These are phyloP conservation scores for Acromyrmex heyeri DNA, from an alignment of 1,140 invertebrate genomes.

Conservation along the genomic window DNA sequence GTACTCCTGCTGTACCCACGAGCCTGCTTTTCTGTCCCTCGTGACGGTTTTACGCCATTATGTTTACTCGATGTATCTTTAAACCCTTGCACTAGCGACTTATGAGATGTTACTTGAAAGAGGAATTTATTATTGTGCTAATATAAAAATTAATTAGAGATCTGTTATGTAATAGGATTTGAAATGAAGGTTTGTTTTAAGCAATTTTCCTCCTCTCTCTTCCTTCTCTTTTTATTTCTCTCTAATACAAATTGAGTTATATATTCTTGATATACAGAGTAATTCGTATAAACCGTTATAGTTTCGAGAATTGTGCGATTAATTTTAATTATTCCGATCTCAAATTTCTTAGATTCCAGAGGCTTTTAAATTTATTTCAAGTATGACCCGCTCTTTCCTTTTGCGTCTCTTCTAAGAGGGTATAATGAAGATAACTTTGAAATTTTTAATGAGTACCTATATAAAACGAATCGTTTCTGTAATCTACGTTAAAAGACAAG, in stretches of 20 bases:
- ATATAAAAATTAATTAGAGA: conserved; percentile 12
- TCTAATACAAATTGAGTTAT: neutral
- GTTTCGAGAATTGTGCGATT: too few relatives aligned
- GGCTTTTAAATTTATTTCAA: too few relatives aligned
- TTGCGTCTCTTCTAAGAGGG: too few relatives aligned
- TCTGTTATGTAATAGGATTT: neutral
- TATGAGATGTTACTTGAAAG: conserved; percentile 29
- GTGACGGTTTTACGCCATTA: conserved; percentile 35
- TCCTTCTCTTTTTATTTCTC: neutral
- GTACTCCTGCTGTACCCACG: neutral
- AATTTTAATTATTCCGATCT: too few relatives aligned
- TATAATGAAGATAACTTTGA: too few relatives aligned
- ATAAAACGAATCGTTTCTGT: too few relatives aligned
- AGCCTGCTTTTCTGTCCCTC: conserved; percentile 38
- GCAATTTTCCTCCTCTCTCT: neutral
- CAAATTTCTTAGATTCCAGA: too few relatives aligned
- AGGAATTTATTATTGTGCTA: conserved; percentile 16
- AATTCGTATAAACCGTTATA: too few relatives aligned
- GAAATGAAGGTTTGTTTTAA: neutral
- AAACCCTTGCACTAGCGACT: conserved; percentile 10
- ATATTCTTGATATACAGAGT: too few relatives aligned
- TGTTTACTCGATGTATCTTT: conserved; percentile 47
- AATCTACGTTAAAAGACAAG: too few relatives aligned
- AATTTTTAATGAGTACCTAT: too few relatives aligned
- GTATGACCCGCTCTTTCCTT: too few relatives aligned